These are phyloP conservation scores for Mesitornis unicolor DNA, from an alignment of 2,113 vertebrate genomes.

Conservation along the genomic window DNA sequence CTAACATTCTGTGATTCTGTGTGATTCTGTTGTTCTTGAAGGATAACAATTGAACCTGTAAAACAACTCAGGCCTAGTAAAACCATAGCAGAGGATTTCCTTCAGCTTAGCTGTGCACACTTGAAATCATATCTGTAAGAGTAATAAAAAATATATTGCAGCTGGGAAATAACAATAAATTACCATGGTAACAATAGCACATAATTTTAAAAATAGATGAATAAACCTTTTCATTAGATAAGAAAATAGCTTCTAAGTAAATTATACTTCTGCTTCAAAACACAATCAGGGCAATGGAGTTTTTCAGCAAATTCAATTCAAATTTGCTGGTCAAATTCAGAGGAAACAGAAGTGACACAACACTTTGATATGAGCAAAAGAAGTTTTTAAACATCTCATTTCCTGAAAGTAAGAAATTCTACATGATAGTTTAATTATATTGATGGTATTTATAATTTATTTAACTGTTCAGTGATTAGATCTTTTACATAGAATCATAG, in stretches of 20 bases:
- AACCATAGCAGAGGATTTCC: neutral
- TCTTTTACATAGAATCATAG: neutral
- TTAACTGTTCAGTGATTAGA: neutral
- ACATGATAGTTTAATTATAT: neutral
- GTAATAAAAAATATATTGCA: neutral
- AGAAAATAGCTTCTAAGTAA: neutral
- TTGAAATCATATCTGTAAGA: neutral
- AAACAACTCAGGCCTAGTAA: neutral
- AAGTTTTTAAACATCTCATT: neutral
- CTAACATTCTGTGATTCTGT: too few species aligned
- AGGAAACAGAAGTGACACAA: neutral
- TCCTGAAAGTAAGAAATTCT: neutral
- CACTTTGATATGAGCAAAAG: neutral
- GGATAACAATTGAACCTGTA: neutral
- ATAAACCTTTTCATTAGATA: neutral
- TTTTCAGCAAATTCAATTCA: neutral
- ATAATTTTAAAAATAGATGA: neutral
- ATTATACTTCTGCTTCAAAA: neutral
- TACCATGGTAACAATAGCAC: neutral
- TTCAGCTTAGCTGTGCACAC: neutral
- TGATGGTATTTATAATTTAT: neutral
- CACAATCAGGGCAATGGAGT: neutral
- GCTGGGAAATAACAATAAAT: neutral
- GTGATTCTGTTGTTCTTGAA: neutral
- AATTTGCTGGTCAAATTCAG: neutral